Evolutionary conservation across 2,797 vertebrate species (phyloP).

Genomic region (Etheostoma nigrum): DNA sequence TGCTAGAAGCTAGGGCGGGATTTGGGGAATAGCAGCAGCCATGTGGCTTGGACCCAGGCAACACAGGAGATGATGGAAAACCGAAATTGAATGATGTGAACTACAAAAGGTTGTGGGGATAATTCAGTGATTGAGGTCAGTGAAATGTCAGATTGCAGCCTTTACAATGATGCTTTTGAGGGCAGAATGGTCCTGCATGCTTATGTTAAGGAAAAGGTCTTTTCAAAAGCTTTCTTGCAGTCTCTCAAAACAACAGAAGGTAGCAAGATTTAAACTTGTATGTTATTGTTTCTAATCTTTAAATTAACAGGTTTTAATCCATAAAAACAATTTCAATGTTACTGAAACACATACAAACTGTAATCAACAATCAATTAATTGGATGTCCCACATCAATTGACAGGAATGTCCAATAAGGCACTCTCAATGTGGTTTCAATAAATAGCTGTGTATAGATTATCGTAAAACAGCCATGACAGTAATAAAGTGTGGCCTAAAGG

Average conservation of each 20-base stretch:
- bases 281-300: background rate
- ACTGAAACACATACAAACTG: background rate
- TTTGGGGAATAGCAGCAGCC: constrained; percentile 30
- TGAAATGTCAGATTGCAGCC: constrained; percentile 58
- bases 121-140: constrained; percentile 56
- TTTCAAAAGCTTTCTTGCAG: background rate
- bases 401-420: background rate
- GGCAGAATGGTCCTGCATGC: background rate
- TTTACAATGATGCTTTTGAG: constrained; percentile 21
- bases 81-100: constrained; percentile 43
- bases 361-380: background rate
- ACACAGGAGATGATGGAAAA: constrained; percentile 23
- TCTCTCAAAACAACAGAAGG: background rate
- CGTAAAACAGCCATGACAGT: background rate
- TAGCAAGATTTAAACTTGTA: background rate
- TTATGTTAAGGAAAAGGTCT: too few relatives aligned
- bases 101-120: constrained; percentile 40
- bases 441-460: background rate
- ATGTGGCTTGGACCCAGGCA: constrained; percentile 26
- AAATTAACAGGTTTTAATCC: background rate
- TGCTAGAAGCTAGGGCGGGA: constrained; percentile 26
- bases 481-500: background rate
- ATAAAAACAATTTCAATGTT: background rate
- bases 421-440: background rate
- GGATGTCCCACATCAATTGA: background rate